Conservation (phyloP, 2,113 vertebrate genomes). For the Odontophorus gujanensis region DNA sequence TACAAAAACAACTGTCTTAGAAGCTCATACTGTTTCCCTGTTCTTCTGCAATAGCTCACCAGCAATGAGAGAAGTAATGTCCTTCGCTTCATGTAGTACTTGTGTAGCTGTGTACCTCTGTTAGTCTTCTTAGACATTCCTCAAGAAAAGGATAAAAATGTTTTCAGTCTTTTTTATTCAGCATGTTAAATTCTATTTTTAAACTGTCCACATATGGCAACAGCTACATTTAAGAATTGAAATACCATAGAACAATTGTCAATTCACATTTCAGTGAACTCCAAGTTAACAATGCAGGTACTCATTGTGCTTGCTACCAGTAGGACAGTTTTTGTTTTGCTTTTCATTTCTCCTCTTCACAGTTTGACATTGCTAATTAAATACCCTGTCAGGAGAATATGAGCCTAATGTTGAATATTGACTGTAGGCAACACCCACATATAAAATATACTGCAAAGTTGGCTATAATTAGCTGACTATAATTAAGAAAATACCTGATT, state of each 20-base stretch:
- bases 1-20: neutral
- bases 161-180: neutral
- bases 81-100: constrained; percentile 97
- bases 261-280: neutral
- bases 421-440: neutral
- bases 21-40: neutral
- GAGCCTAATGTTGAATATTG: neutral
- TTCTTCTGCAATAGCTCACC: constrained; percentile 76
- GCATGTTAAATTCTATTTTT: neutral
- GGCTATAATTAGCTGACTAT: neutral
- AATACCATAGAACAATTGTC: neutral
- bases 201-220: neutral
- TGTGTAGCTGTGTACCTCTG: constrained; percentile 94
- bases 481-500: constrained; percentile 85
- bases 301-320: neutral
- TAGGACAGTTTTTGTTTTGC: fast-evolving
- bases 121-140: constrained; percentile 96
- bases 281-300: neutral
- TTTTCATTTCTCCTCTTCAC: neutral
- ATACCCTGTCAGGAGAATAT: neutral
- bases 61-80: constrained; percentile 90
- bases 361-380: neutral
- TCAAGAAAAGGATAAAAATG: constrained; percentile 59
- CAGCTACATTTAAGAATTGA: neutral
- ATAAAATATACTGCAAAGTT: neutral